Evolutionary conservation across 1,140 invertebrate species (phyloP).

Genomic region (Drosophila obscura): DNA sequence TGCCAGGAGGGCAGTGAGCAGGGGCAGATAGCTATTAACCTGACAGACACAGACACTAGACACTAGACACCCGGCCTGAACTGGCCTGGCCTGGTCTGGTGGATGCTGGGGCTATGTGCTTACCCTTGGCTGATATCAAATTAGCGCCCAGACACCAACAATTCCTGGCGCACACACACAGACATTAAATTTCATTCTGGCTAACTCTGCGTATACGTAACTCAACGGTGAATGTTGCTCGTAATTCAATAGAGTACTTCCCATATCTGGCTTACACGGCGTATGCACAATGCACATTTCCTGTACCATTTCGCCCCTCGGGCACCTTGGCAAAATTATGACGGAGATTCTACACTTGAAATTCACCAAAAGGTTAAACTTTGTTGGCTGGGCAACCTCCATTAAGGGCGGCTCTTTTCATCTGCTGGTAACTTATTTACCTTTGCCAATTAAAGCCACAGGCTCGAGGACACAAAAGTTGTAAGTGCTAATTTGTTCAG

Average conservation of each 20-base stretch:
- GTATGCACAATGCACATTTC: constrained; percentile 37
- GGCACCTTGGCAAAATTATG: constrained; percentile 22
- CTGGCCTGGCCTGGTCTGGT: background rate
- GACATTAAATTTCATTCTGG: background rate
- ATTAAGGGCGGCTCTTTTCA: background rate
- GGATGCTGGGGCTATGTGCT: constrained; percentile 16
- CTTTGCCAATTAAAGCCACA: constrained; percentile 50
- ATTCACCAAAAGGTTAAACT: constrained; percentile 19
- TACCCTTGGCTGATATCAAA: constrained; percentile 36
- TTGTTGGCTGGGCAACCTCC: background rate
- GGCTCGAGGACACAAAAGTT: constrained; percentile 19
- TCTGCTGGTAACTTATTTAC: constrained; percentile 16
- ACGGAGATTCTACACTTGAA: constrained; percentile 29
- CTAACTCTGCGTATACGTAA: constrained; percentile 43
- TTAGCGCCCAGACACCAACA: constrained; percentile 31
- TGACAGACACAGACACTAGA: constrained; percentile 40
- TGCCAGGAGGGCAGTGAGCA: background rate
- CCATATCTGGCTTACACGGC: constrained; percentile 16
- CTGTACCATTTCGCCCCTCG: background rate
- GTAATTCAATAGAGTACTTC: constrained; percentile 9
- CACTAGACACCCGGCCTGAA: constrained; percentile 2
- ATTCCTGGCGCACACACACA: constrained; percentile 11
- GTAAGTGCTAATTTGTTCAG: constrained; percentile 31
- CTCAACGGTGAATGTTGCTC: background rate
- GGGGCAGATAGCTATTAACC: constrained; percentile 50